Evolutionary conservation across 2,888 invertebrate genomes (phyloP), one percentile per base, ranked within the genome.

Genomic region (Anorthoa munda): DNA sequence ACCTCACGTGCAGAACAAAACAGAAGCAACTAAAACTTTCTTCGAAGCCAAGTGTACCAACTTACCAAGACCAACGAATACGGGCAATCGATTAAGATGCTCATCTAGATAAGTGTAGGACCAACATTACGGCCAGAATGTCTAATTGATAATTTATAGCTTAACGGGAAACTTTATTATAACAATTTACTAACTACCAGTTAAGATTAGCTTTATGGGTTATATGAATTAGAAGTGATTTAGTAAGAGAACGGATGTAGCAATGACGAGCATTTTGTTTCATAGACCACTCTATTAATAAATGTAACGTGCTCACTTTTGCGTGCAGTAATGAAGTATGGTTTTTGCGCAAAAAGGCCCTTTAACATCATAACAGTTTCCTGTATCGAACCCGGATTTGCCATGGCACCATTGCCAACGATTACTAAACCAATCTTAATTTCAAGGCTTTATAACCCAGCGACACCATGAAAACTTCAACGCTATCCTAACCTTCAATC

Each of bases 11-110:
- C 26, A 65, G 56, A 73, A 68, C 75, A 55, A 79, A 82, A 63
- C 71, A 64, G 21, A 26, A 46, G 56, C 39, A 60, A 45, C 56
- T 61, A 48, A 66, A 81, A 63, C 75, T 71, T 74, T 68, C 80
- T 65, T 72, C 55, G 12, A 59, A 61, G 55, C 7, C 45, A 26
- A 74, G 55, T 59, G 26, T 64, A 63, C 70, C 31, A 31, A 31
- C 31, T 31, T 31, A 31, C 31, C 31, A 31, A 31, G 31, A 31
- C 31, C 66, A n/a, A 68, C 73, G 77, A 83, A 81, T 81, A 65
- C 65, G 64, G 81, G 85, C 86, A 89, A 87, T 91, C 92, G 91
- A 92, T 93, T 92, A 88, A 91, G 93, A 93, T 93, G 83, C 81
- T 84, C 88, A 87, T 91, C 82, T 82, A 90, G 93, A 92, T 92